Conservation (phyloP, 2,113 vertebrate species). For the Colistium nudipinnis region DNA sequence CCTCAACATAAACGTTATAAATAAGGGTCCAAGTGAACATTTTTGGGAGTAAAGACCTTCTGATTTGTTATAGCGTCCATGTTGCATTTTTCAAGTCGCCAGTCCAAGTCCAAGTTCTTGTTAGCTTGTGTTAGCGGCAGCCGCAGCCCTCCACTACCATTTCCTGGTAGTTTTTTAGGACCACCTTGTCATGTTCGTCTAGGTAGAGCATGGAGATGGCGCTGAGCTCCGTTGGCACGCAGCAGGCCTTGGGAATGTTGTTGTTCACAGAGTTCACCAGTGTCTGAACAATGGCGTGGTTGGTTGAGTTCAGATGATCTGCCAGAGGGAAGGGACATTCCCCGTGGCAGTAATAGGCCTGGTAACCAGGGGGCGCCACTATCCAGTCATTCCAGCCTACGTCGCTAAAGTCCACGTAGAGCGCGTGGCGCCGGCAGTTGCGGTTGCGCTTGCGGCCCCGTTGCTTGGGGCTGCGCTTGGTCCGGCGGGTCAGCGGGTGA, state of each 20-base stretch:
- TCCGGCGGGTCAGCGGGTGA: constrained; percentile 88
- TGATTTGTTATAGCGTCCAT: constrained; percentile 48
- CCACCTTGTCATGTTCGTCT: constrained; percentile 98
- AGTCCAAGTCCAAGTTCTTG: constrained; percentile 44
- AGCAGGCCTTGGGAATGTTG: constrained; percentile 98
- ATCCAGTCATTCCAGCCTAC: constrained; percentile 99
- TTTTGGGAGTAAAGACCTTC: constrained; percentile 72
- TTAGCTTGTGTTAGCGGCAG: constrained; percentile 87
- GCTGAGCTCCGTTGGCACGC: constrained; percentile 98
- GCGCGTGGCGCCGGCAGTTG: constrained; percentile 93
- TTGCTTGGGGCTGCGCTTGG: constrained; percentile 91
- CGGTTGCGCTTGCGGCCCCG: constrained; percentile 92
- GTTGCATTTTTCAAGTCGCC: constrained; percentile 46
- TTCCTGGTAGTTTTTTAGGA: constrained; percentile 99
- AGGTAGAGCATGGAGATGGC: constrained; percentile 99
- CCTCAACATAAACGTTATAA: constrained; percentile 95
- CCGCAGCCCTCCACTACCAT: constrained; percentile 99
- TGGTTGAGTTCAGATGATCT: constrained; percentile 98
- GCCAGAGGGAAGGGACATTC: constrained; percentile 98
- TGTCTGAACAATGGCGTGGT: constrained; percentile 98
- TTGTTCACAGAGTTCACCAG: constrained; percentile 98
- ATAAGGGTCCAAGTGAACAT: constrained; percentile 90
- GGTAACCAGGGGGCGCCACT: constrained; percentile 96
- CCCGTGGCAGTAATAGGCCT: constrained; percentile 98
- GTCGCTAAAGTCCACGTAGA: constrained; percentile 98